Base-by-base conservation (phyloP, 2,888 invertebrate genomes). In the Cantharis lateralis region DNA sequence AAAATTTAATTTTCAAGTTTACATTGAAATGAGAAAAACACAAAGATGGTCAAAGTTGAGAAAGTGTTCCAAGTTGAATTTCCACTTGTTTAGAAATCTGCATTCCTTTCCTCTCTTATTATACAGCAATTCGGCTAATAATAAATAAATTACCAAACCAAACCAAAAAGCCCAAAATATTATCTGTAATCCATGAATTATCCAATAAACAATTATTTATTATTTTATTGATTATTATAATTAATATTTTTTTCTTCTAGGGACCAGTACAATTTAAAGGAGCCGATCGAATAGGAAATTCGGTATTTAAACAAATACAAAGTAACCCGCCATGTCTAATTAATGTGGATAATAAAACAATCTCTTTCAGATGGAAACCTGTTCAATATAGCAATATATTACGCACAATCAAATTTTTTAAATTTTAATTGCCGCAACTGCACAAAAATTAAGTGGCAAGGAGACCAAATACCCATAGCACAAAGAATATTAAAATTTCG, bases 261-360 rank as follows among this genome's bases (percentile, higher is more conserved):
- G 97, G 97, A 24, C 96, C 96, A 2, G 93, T 97, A 0, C 95
- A 95, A 1, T 97, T 97, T 87, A 93, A 94, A 82, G 96, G 96
- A 3, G 94, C 96, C 0, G 97, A 97, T 87, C 91, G 97, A 72
- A 92, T 96, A 79, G 96, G 96, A 62, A 94, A 96, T 81, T 95
- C 96, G 0, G 94, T 95, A 10, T 94, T 97, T 84, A 93, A 95
- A 87, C 97, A 97, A 90, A 93, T 96, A 84, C 96, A 97, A 91
- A 93, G 95, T 94, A 89, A 88, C 87, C 32, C 20, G 18, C 10
- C 24, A 3, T 24, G 1, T 13, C n/a, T 5, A 18, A 64, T 61
- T n/a, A 68, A 20, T 70, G 64, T 64, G 10, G 28, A 70, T 48
- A 62, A 15, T 48, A 71, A 24, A 15, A 78, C 80, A 18, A 28